Evolutionary conservation across 1,140 invertebrate genomes (phyloP).

Genomic region (Macrosteles quadrilineatus): DNA sequence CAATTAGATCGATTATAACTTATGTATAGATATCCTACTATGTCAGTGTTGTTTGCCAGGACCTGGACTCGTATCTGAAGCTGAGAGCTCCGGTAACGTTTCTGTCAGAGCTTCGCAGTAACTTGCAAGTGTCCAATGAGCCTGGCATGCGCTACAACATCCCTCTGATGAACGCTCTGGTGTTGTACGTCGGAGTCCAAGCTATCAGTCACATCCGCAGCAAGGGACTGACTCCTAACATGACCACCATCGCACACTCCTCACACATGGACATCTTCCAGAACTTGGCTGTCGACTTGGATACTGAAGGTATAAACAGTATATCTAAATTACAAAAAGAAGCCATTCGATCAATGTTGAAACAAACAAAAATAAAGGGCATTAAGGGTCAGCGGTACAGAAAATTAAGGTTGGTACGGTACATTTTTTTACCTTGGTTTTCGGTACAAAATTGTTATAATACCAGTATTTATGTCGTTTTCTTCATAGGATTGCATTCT

Average conservation of each 20-base stretch:
- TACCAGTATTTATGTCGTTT: no score
- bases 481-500: no score
- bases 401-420: no score
- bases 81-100: conserved; percentile 94
- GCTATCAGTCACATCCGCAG: conserved; percentile 87
- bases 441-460: no score
- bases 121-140: conserved; percentile 82
- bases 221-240: conserved; percentile 88
- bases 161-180: conserved; percentile 93
- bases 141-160: conserved; percentile 94
- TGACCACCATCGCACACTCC: conserved; percentile 95
- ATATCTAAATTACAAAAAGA: no score
- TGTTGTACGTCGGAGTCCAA: conserved; percentile 96
- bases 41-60: conserved; percentile 55
- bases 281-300: conserved; percentile 95
- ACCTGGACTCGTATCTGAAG: conserved; percentile 95
- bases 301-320: conserved; percentile 89
- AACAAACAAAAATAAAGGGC: no score
- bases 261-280: conserved; percentile 99
- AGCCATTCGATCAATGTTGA: no score
- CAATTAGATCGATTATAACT: no score
- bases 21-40: no score
- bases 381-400: no score
- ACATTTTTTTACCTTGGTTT: no score
- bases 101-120: conserved; percentile 85